These are phyloP conservation scores for Drosophila quinaria DNA, from an alignment of 2,888 invertebrate genomes.

Conservation along the genomic window DNA sequence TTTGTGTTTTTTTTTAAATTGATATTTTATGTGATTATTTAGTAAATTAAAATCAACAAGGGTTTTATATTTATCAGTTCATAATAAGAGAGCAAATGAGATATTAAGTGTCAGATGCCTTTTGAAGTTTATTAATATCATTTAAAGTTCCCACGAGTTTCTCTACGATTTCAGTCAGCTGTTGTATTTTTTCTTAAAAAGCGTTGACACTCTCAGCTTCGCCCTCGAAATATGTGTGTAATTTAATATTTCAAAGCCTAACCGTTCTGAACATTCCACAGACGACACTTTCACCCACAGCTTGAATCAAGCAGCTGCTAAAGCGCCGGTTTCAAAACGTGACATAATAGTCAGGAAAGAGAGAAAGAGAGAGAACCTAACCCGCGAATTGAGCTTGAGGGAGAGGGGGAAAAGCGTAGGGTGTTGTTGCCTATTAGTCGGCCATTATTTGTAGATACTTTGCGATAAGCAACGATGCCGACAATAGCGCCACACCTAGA, in stretches of 20 bases:
- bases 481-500: constrained; percentile 73
- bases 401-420: constrained; percentile 38
- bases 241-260: constrained; percentile 42
- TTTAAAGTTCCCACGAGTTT: constrained; percentile 24
- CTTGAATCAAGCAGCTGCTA: constrained; percentile 56
- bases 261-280: constrained; percentile 53
- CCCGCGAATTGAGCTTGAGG: constrained; percentile 8
- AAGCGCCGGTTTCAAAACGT: constrained; percentile 57
- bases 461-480: constrained; percentile 66
- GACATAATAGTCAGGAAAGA: constrained; percentile 58
- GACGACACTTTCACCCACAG: constrained; percentile 61
- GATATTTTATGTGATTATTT: too few relatives aligned
- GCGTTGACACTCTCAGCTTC: constrained; percentile 20
- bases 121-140: constrained; percentile 5
- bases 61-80: neutral
- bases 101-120: neutral
- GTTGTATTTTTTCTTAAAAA: neutral
- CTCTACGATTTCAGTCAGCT: constrained; percentile 11
- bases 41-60: neutral
- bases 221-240: constrained; percentile 29
- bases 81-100: neutral
- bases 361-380: constrained; percentile 13
- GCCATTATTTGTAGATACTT: constrained; percentile 78
- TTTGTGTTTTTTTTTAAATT: too few relatives aligned
- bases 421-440: constrained; percentile 70